Percentiles rank a stretch among this genome's conserved stretches.
phyloP scores from a whole-genome alignment of 2,113 vertebrate genomes.

The Nycticebus coucang region DNA sequence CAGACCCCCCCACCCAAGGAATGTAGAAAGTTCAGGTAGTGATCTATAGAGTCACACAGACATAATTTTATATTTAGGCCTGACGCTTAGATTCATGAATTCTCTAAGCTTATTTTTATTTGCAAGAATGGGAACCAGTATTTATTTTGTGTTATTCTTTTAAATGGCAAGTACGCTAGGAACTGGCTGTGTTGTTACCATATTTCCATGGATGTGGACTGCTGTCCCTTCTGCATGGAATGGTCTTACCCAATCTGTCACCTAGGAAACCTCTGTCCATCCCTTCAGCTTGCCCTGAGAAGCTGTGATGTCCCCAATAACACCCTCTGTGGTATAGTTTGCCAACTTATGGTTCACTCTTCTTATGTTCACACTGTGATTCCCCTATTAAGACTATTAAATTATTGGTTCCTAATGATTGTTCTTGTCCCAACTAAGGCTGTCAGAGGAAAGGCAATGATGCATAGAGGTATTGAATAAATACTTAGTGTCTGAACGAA shows the following conservation, averaged over 20 bases:
- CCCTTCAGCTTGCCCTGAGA: not conserved
- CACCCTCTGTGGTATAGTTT: not conserved
- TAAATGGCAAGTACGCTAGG: not conserved
- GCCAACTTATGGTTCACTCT: not conserved
- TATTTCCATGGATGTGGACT: not conserved
- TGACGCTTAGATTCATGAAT: not conserved
- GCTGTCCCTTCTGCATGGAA: not conserved
- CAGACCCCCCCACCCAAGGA: not conserved
- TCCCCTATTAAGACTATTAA: not conserved
- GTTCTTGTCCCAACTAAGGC: not conserved
- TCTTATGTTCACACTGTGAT: not conserved
- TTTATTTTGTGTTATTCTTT: not conserved
- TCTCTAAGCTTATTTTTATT: not conserved
- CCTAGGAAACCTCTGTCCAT: not conserved
- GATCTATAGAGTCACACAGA: not conserved
- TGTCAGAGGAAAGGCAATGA: not conserved
- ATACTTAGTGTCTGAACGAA: not conserved
- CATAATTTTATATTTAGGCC: not conserved
- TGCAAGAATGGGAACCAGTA: not conserved
- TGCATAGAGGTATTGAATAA: not conserved
- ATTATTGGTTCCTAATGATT: not conserved
- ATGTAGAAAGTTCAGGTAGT: not conserved
- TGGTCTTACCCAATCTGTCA: not conserved
- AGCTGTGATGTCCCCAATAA: not conserved
- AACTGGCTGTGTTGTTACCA: not conserved